These are phyloP conservation scores for Torymus auratus DNA, from an alignment of 2,888 invertebrate species.

Conservation along the genomic window DNA sequence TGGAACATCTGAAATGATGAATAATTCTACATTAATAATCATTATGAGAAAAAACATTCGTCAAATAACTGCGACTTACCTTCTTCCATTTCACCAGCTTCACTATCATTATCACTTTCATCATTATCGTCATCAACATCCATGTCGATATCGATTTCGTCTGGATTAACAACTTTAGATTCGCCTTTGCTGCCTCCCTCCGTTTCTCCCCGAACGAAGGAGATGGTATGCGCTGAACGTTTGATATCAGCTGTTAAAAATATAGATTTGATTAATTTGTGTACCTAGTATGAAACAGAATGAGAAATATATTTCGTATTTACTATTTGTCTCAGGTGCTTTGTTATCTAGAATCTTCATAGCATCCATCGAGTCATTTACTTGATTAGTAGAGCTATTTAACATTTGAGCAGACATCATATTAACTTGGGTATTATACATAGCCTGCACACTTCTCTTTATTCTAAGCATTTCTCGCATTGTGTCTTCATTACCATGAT, in stretches of 20 bases:
- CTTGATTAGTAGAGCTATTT: constrained; percentile 85
- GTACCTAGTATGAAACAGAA: neutral
- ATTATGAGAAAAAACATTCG: no score
- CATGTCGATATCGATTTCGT: constrained; percentile 91
- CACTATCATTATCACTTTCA: constrained; percentile 80
- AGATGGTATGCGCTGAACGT: constrained; percentile 81
- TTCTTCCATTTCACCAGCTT: constrained; percentile 78
- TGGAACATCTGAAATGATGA: constrained; percentile 79
- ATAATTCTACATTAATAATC: constrained; percentile 14
- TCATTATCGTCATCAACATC: constrained; percentile 82
- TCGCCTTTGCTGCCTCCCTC: constrained; percentile 84
- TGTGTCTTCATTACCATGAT: constrained; percentile 99
- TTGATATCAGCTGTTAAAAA: constrained; percentile 61
- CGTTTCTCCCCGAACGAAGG: constrained; percentile 92
- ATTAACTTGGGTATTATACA: constrained; percentile 98
- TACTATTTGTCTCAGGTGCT: constrained; percentile 78
- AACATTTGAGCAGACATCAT: constrained; percentile 99
- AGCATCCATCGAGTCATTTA: constrained; percentile 86
- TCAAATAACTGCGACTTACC: constrained; percentile 65
- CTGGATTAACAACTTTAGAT: constrained; percentile 87
- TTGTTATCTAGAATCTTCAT: constrained; percentile 93
- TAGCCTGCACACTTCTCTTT: constrained; percentile 97
- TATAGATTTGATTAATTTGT: neutral
- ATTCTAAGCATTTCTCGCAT: constrained; percentile 99
- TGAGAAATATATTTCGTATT: neutral